Evolutionary conservation across 35 echinoderm and acorn worm species (phyloP).

Genomic region (Acanthaster planci): DNA sequence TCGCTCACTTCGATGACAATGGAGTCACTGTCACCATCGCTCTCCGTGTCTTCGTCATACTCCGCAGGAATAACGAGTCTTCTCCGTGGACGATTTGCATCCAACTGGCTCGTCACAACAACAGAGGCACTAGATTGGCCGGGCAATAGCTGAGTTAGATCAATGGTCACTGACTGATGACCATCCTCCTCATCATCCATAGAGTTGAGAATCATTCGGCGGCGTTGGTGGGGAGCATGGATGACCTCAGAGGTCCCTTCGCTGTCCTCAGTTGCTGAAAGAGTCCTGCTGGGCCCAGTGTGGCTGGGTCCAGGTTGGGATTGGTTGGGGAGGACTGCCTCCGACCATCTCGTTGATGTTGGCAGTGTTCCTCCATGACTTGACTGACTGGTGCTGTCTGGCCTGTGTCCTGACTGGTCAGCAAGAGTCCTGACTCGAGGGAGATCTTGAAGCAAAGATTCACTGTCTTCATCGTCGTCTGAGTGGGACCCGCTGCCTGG

Average conservation of each 20-base stretch:
- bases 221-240: slow-evolving; percentile 4
- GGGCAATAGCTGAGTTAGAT: background rate
- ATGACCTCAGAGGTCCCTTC: slow-evolving; percentile 10
- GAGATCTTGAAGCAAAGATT: no score
- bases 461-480: no score
- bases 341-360: no score
- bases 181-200: background rate
- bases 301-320: no score
- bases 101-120: background rate
- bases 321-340: no score
- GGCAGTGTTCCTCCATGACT: no score
- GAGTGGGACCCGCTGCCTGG: no score
- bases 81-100: background rate
- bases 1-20: background rate
- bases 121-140: background rate
- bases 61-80: background rate
- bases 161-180: background rate
- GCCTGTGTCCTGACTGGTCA: no score
- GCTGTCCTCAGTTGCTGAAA: background rate
- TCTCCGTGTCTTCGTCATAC: background rate
- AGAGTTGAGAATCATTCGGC: background rate
- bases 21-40: background rate
- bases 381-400: no score
- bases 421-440: no score
- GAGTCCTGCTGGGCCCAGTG: background rate